Evolutionary conservation across 1,140 invertebrate species (phyloP), one percentile per base, ranked within the genome.

Genomic region (Prorops nasuta): DNA sequence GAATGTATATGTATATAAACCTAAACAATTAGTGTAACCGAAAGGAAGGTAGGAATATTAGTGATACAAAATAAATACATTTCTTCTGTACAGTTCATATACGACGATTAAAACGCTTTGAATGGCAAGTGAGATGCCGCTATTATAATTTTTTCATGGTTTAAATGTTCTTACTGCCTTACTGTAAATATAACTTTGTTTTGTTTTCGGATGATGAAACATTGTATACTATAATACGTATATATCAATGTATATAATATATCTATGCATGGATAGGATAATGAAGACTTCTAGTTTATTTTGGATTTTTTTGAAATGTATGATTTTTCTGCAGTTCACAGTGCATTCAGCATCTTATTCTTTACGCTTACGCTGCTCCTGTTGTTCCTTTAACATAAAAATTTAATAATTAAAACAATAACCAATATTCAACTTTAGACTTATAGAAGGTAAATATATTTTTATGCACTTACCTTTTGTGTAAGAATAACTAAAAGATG

Each of bases 401-500:
- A n/a, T n/a, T n/a, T n/a, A n/a, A n/a, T n/a, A n/a, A n/a, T n/a
- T n/a, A n/a, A n/a, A n/a, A n/a, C n/a, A n/a, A n/a, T n/a, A n/a
- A n/a, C n/a, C n/a, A n/a, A n/a, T n/a, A n/a, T n/a, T n/a, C n/a
- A n/a, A n/a, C n/a, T n/a, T n/a, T n/a, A n/a, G n/a, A n/a, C n/a
- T n/a, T n/a, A n/a, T n/a, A n/a, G n/a, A n/a, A n/a, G n/a, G n/a
- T n/a, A n/a, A n/a, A n/a, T n/a, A n/a, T n/a, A n/a, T n/a, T n/a
- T n/a, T n/a, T n/a, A n/a, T n/a, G n/a, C 22, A 50, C 64, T 79
- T 81, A 91, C 92, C 85, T 93, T 94, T 71, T 93, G 86, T 42
- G 91, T 87, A 43, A 98, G 80, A 64, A 98, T 90, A 60, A 96
- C 86, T 22, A 96, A 66, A 56, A 98, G 77, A 59, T 90, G 85